phyloP scores from a whole-genome alignment of 2,113 vertebrate species.

The Lepidothrix coronata region DNA sequence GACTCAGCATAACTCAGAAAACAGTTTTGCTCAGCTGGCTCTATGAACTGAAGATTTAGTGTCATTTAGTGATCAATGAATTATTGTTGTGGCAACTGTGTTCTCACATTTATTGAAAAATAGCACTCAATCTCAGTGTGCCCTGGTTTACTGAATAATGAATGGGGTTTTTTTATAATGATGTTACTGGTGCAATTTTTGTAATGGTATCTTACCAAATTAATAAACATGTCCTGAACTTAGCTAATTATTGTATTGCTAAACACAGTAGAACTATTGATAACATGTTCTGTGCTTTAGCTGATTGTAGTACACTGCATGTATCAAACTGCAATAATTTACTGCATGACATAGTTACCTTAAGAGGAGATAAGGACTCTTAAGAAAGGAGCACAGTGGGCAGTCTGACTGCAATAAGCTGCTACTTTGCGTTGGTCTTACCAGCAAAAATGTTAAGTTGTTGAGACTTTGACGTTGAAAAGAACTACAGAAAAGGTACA shows the following conservation, averaged over 20 bases:
- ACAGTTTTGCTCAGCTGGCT: background rate
- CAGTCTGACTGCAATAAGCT: background rate
- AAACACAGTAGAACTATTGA: background rate
- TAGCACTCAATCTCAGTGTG: background rate
- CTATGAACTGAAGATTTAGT: background rate
- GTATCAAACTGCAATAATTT: background rate
- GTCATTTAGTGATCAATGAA: background rate
- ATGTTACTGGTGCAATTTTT: background rate
- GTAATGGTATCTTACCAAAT: background rate
- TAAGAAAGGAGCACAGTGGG: background rate
- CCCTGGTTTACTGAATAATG: background rate
- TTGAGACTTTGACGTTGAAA: background rate
- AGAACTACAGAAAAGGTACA: background rate
- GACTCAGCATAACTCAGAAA: background rate
- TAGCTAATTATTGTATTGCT: background rate
- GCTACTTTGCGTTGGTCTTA: background rate
- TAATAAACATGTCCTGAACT: background rate
- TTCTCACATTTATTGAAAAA: background rate
- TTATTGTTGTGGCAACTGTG: background rate
- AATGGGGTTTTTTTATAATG: background rate
- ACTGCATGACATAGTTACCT: background rate
- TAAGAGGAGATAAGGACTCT: background rate
- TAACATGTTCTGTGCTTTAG: background rate
- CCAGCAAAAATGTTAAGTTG: background rate
- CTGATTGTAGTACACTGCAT: background rate